Conservation (phyloP, 92 coral and sea anemone species). For the Isaurus tuberculatus region DNA sequence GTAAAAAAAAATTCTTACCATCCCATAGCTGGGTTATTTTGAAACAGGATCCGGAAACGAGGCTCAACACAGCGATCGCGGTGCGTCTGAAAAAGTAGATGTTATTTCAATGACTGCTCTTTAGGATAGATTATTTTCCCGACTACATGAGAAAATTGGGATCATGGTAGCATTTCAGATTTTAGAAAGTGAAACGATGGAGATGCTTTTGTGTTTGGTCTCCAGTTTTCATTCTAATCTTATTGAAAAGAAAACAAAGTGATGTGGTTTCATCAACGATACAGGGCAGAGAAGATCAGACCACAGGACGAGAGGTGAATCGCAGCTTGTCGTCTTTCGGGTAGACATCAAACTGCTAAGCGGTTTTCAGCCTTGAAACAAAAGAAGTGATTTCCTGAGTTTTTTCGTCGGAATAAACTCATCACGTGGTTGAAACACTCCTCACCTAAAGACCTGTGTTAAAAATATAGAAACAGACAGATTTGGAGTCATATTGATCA, state of each 20-base stretch:
- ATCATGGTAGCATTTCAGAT: not conserved
- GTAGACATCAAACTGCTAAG: not conserved
- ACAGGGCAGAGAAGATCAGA: not conserved
- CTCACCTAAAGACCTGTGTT: too few species aligned
- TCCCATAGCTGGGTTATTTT: not conserved
- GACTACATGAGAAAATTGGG: not conserved
- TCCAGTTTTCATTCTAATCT: not conserved
- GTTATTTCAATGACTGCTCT: not conserved
- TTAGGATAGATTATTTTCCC: not conserved
- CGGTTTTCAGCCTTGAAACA: slow-evolving; percentile 2
- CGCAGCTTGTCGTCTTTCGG: slow-evolving; percentile 6
- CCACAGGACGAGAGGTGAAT: not conserved
- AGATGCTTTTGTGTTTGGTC: not conserved
- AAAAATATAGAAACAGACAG: not conserved
- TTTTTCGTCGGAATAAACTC: not conserved
- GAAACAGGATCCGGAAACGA: slow-evolving; percentile 50
- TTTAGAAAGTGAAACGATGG: not conserved
- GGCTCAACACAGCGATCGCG: not conserved
- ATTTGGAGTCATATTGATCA: not conserved
- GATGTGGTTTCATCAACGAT: not conserved
- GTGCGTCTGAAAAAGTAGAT: not conserved
- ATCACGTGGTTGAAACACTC: not conserved
- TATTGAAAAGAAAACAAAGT: not conserved
- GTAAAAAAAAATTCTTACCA: not conserved
- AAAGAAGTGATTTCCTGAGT: not conserved